Base-by-base conservation (phyloP, 2,888 invertebrate species). In the Galerucella pusilla region DNA sequence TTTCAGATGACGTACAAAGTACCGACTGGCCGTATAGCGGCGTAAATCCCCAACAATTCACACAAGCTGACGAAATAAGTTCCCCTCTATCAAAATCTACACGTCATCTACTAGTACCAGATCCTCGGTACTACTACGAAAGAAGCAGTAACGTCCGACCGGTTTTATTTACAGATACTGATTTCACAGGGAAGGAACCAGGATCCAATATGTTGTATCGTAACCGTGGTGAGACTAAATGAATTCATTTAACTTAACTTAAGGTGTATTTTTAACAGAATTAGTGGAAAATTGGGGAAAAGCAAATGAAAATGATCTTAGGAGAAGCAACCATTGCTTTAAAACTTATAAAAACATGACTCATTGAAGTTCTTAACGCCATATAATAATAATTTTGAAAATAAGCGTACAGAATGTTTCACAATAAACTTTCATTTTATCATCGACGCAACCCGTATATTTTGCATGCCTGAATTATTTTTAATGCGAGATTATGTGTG, bases 1-100 rank as follows among this genome's bases (percentile, higher is more conserved):
- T 70, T 89, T 78, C 87, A 90, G 90, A 93, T 81, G 91, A 92
- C 77, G 91, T 91, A 78, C 90, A 92, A 73, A 94, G 93, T 75
- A 95, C 94, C 6, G 94, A 94, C 79, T 93, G 93, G 83, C 94
- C 95, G 0, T 90, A 92, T 11, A 90, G 93, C 79, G 92, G 93
- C n/a, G 94, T 93, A 80, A 94, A 94, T 0, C 92, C 93, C 3
- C 91, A 93, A 81, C 93, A 94, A 83, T 94, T 93, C 86, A 95
- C 94, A 1, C 94, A 94, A 85, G 93, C 94, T 70, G 94, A 94
- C 78, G 94, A 94, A 83, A 90, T 91, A 72, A 91, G 91, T 61
- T 93, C 93, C 2, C 91, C 91, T 68, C 87, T 92, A 77, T 94
- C 94, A 20, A 95, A 95, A 88, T 94, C 94, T 12, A 95, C 95